Conservation (phyloP, 2,797 vertebrate species). For the Pangasius macronema region DNA sequence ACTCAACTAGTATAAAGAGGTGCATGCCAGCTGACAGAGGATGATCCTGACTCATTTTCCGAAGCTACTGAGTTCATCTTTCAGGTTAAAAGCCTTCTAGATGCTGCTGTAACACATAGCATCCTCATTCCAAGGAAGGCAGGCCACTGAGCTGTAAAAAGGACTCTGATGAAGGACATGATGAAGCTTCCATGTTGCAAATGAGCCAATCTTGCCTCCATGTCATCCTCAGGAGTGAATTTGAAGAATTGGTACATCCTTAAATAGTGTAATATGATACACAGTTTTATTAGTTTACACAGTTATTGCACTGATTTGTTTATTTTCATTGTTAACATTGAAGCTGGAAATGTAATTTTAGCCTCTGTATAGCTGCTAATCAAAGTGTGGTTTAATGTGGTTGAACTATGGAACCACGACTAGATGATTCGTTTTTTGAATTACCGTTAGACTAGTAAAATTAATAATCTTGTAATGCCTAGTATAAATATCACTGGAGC, state of each 20-base stretch:
- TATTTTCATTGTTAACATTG: neutral
- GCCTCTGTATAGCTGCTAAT: neutral
- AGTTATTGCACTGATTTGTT: neutral
- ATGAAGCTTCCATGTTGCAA: neutral
- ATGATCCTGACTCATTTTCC: too few relatives aligned
- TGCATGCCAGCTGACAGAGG: neutral
- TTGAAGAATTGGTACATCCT: neutral
- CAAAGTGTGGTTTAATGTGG: neutral
- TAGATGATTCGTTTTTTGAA: neutral
- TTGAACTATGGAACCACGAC: neutral
- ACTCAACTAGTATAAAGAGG: neutral
- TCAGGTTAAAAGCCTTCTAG: too few relatives aligned
- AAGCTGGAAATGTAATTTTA: neutral
- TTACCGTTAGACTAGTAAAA: too few relatives aligned
- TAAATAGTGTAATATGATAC: neutral
- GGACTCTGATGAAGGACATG: neutral
- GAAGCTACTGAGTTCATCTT: too few relatives aligned
- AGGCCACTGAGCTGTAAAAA: neutral
- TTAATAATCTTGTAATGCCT: neutral
- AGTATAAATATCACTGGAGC: neutral
- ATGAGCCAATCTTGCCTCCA: neutral
- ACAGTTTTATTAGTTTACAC: neutral
- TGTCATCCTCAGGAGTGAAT: neutral
- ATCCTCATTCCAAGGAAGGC: neutral
- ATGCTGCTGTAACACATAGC: neutral